A percentile compares a stretch with the other conserved stretches of the same genome.
Conservation (phyloP, 2,113 vertebrate species). For the Cottus gobio region DNA sequence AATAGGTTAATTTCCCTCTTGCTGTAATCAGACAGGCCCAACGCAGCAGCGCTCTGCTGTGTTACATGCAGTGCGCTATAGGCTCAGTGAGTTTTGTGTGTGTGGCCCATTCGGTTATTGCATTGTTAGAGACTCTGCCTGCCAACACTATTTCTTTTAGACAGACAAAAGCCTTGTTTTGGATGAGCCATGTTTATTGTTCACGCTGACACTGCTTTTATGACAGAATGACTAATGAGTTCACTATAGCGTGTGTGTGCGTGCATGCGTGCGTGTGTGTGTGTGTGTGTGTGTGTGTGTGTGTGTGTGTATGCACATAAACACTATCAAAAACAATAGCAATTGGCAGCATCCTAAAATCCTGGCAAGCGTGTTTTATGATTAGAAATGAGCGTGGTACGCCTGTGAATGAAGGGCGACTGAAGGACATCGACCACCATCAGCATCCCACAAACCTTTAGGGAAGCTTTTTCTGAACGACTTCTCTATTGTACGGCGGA, state of each 20-base stretch:
- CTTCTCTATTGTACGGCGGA: conserved; percentile 1
- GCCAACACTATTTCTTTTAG: conserved; percentile 65
- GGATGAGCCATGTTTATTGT: conserved; percentile 72
- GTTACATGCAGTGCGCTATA: conserved; percentile 39
- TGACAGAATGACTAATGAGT: conserved; percentile 73
- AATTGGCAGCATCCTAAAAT: conserved; percentile 47
- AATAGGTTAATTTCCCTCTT: conserved; percentile 63
- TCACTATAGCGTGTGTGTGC: conserved; percentile 22
- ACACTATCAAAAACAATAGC: conserved; percentile 36
- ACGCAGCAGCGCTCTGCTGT: conserved; percentile 29
- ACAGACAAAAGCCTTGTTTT: conserved; percentile 71
- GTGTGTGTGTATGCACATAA: conserved; percentile 12
- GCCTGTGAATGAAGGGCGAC: conserved; percentile 35
- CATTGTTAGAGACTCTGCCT: conserved; percentile 61
- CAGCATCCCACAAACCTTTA: conserved; percentile 12
- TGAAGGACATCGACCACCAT: conserved; percentile 19
- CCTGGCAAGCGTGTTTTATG: conserved; percentile 38
- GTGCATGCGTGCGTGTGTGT: conserved; percentile 19
- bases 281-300: conserved; percentile 23
- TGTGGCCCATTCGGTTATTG: conserved; percentile 47
- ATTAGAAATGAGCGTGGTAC: conserved; percentile 37
- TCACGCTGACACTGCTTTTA: conserved; percentile 73
- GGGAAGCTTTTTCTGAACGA: conserved; percentile 4
- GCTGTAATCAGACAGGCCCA: conserved; percentile 58
- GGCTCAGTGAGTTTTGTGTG: conserved; percentile 13